Evolutionary conservation across 2,113 vertebrate genomes (phyloP).

Genomic region (Cololabis saira): DNA sequence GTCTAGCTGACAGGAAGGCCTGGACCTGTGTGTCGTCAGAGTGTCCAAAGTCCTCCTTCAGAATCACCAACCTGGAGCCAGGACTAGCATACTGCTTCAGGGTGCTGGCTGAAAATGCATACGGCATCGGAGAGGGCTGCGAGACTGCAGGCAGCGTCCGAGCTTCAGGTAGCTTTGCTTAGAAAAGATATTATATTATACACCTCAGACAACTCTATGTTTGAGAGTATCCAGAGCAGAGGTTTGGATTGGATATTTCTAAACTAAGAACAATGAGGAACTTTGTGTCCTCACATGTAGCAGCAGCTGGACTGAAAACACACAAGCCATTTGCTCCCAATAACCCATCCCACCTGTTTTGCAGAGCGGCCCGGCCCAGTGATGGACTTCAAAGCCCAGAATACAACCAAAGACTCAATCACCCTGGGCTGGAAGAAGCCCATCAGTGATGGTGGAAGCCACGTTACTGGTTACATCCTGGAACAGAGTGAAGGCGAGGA

Average conservation of each 20-base stretch:
- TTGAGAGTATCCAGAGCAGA: neutral
- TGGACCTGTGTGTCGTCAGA: constrained; percentile 95
- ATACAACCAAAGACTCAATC: constrained; percentile 90
- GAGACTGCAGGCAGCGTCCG: constrained; percentile 93
- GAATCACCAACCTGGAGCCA: constrained; percentile 91
- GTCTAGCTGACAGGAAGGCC: constrained; percentile 95
- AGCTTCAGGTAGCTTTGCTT: constrained; percentile 86
- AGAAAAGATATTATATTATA: neutral
- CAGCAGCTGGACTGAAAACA: neutral
- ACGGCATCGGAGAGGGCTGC: constrained; percentile 95
- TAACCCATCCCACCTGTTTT: constrained; percentile 3
- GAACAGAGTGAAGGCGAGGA: constrained; percentile 87
- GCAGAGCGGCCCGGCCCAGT: constrained; percentile 97
- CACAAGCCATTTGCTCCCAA: neutral
- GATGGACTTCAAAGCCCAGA: constrained; percentile 87
- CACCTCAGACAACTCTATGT: neutral
- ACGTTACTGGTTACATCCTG: constrained; percentile 88
- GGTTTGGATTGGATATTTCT: too few species aligned
- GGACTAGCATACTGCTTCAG: constrained; percentile 97
- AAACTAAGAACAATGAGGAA: too few species aligned
- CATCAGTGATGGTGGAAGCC: constrained; percentile 91
- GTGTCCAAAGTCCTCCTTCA: constrained; percentile 92
- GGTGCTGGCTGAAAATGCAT: constrained; percentile 96
- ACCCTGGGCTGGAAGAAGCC: constrained; percentile 95
- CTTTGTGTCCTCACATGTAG: neutral